Conservation (phyloP, 2,113 vertebrate genomes). For the Bubalus kerabau region DNA sequence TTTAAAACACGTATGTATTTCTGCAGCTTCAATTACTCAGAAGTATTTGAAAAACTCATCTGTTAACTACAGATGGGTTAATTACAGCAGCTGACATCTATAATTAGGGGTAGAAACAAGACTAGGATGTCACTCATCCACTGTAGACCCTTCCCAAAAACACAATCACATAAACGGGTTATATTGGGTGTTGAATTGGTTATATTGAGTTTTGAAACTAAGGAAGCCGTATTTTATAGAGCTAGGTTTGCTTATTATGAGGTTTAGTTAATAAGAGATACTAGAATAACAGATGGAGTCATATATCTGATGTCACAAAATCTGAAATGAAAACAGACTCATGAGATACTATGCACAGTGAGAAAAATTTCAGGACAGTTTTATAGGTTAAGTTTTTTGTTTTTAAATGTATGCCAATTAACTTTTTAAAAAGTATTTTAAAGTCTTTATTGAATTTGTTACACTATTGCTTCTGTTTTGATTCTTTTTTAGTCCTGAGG, state of each 20-base stretch:
- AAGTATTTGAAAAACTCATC: slow-evolving; percentile 30
- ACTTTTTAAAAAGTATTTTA: background rate
- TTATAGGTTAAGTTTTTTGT: background rate
- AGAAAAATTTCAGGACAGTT: background rate
- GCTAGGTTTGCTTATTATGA: background rate
- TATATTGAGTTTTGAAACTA: background rate
- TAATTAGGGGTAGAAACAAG: background rate
- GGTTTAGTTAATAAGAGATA: background rate
- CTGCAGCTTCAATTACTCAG: slow-evolving; percentile 3
- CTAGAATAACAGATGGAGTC: background rate
- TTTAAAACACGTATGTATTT: background rate
- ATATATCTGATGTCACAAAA: background rate
- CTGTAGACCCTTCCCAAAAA: background rate
- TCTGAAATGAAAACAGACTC: background rate
- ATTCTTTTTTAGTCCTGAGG: background rate
- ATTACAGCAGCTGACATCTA: slow-evolving; percentile 47
- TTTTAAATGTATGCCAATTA: background rate
- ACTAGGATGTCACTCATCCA: background rate
- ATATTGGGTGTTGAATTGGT: background rate
- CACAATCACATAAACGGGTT: background rate
- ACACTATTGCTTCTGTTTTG: background rate
- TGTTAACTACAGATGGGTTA: background rate
- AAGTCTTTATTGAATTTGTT: background rate
- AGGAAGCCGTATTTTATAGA: background rate
- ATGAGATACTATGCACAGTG: background rate